phyloP scores from a whole-genome alignment of 2,888 invertebrate species.

The Sphinx pinastri region DNA sequence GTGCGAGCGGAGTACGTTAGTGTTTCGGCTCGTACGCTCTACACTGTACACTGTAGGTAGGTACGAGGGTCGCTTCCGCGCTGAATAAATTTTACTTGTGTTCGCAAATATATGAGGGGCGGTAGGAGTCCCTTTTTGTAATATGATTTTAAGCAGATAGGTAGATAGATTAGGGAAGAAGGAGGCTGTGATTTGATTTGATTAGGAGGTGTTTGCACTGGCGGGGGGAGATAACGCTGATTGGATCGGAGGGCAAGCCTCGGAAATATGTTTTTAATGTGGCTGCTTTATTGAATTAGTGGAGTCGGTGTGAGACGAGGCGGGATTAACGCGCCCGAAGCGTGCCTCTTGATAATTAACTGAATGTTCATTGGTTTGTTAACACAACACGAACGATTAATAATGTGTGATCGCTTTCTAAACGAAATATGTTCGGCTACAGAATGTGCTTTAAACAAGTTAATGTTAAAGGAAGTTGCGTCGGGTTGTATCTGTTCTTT shows the following conservation, averaged over 20 bases:
- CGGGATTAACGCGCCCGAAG: constrained; percentile 69
- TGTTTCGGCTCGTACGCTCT: background rate
- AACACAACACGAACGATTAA: constrained; percentile 36
- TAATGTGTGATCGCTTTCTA: constrained; percentile 40
- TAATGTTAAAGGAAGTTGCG: background rate
- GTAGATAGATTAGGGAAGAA: constrained; percentile 82
- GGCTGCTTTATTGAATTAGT: constrained; percentile 81
- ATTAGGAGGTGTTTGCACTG: constrained; percentile 81
- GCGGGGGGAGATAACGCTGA: constrained; percentile 80
- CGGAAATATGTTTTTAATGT: constrained; percentile 84
- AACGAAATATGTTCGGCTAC: constrained; percentile 18
- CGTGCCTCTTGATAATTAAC: constrained; percentile 63
- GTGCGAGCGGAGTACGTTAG: constrained; percentile 51
- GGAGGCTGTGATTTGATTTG: constrained; percentile 84
- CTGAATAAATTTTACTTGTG: constrained; percentile 82
- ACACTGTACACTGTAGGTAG: constrained; percentile 59
- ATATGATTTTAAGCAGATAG: constrained; percentile 83
- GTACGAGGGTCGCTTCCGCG: constrained; percentile 75
- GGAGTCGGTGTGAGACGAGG: constrained; percentile 69
- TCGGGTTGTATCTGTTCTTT: background rate
- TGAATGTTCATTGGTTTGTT: constrained; percentile 56
- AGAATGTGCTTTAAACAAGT: constrained; percentile 1
- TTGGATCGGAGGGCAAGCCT: constrained; percentile 75
- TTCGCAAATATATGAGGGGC: constrained; percentile 82
- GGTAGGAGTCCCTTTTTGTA: constrained; percentile 81